Conservation (phyloP, 2,888 invertebrate genomes). For the Drosophila paracracens region DNA sequence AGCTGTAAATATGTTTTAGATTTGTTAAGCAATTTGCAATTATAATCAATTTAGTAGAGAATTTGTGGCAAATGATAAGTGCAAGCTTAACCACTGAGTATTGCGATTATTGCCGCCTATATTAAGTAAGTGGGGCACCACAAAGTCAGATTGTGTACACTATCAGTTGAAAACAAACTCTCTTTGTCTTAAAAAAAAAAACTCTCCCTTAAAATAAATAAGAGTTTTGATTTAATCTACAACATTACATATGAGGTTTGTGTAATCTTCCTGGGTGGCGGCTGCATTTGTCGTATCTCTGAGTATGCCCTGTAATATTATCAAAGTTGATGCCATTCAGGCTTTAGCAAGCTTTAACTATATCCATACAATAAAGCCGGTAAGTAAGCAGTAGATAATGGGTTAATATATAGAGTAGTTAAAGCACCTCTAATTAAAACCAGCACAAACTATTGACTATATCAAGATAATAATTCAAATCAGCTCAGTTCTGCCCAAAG, state of each 20-base stretch:
- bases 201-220: background rate
- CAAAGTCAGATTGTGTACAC: background rate
- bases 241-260: too few species aligned
- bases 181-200: background rate
- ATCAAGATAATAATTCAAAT: background rate
- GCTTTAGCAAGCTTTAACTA: slow-evolving; percentile 40
- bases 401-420: slow-evolving; percentile 9
- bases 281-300: slow-evolving; percentile 68
- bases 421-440: background rate
- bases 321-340: slow-evolving; percentile 28
- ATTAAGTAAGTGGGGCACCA: background rate
- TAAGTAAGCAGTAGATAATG: slow-evolving; percentile 1
- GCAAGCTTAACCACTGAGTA: background rate
- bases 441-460: background rate
- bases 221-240: too few species aligned
- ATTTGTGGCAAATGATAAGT: background rate
- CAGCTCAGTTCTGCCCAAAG: background rate
- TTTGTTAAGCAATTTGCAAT: background rate
- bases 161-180: background rate
- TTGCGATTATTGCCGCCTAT: background rate
- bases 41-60: background rate
- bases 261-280: slow-evolving; percentile 14
- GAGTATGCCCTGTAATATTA: slow-evolving; percentile 70
- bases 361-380: background rate
- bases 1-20: slow-evolving; percentile 14